Evolutionary conservation across 2,888 invertebrate genomes (phyloP).

Genomic region (Cantharis lateralis): DNA sequence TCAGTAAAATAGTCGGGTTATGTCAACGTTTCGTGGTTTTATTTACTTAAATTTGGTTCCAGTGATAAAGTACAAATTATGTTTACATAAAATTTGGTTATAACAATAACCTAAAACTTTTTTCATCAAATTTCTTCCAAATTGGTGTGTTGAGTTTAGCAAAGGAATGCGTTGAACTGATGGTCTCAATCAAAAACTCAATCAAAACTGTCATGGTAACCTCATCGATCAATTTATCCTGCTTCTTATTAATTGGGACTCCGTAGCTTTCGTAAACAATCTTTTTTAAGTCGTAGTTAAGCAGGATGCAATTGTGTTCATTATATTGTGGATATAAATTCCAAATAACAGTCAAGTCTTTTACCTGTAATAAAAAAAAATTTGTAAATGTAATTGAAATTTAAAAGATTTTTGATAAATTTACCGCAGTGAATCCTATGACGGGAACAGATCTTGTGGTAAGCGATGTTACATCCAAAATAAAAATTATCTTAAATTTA

Average conservation of each 20-base stretch:
- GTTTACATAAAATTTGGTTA: background rate
- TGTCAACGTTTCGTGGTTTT: too few relatives aligned
- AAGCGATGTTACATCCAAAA: background rate
- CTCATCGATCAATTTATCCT: background rate
- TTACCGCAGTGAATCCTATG: background rate
- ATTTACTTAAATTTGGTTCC: background rate
- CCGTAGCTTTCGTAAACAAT: background rate
- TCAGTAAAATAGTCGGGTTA: too few relatives aligned
- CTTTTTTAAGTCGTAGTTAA: background rate
- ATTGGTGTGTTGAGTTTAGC: background rate
- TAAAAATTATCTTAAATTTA: background rate
- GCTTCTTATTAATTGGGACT: background rate
- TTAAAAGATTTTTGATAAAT: background rate
- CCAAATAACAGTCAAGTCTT: background rate
- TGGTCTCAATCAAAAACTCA: background rate
- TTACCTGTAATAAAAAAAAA: background rate
- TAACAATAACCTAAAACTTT: too few relatives aligned
- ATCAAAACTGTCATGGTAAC: background rate
- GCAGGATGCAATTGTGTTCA: background rate
- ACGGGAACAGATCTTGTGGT: background rate
- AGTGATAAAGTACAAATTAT: background rate
- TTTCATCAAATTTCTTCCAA: background rate
- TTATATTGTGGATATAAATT: background rate
- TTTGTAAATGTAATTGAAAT: background rate
- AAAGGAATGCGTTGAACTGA: background rate